These are phyloP conservation scores for Lithophane ornitopus DNA, from an alignment of 2,888 invertebrate species.

Conservation along the genomic window DNA sequence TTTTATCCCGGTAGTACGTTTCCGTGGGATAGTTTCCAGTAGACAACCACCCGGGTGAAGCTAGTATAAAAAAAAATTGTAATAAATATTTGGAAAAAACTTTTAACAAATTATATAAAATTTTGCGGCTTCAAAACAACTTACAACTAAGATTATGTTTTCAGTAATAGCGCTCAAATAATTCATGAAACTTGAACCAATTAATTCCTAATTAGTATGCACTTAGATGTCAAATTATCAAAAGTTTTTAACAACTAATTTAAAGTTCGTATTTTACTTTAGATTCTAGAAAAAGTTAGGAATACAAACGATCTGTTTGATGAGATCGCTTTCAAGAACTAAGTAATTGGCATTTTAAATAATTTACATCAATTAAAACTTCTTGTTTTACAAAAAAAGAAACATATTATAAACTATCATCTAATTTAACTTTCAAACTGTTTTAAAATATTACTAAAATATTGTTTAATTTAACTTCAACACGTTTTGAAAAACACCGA, in stretches of 20 bases:
- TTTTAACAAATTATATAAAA: background rate
- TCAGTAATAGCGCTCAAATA: constrained; percentile 11
- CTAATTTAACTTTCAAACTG: background rate
- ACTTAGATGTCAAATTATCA: constrained; percentile 37
- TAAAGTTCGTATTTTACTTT: constrained; percentile 42
- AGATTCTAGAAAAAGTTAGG: constrained; percentile 32
- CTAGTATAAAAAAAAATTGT: background rate
- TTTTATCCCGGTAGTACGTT: too few species aligned
- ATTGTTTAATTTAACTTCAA: background rate
- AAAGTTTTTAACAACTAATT: constrained; percentile 51
- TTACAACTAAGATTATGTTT: constrained; percentile 22
- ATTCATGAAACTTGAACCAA: constrained; percentile 40
- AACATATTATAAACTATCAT: background rate
- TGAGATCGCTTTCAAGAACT: constrained; percentile 30
- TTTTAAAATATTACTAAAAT: background rate
- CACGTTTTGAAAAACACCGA: constrained; percentile 19
- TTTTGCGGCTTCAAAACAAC: constrained; percentile 2
- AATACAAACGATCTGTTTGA: constrained; percentile 34
- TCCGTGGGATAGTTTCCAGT: too few species aligned
- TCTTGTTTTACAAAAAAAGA: background rate
- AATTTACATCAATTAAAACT: constrained; percentile 37
- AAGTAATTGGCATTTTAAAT: constrained; percentile 38
- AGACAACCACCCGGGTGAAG: too few species aligned
- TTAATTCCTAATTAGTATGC: constrained; percentile 46
- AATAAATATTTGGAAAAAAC: background rate